Conservation (phyloP, 2,888 invertebrate species). For the Zonitis immaculata region DNA sequence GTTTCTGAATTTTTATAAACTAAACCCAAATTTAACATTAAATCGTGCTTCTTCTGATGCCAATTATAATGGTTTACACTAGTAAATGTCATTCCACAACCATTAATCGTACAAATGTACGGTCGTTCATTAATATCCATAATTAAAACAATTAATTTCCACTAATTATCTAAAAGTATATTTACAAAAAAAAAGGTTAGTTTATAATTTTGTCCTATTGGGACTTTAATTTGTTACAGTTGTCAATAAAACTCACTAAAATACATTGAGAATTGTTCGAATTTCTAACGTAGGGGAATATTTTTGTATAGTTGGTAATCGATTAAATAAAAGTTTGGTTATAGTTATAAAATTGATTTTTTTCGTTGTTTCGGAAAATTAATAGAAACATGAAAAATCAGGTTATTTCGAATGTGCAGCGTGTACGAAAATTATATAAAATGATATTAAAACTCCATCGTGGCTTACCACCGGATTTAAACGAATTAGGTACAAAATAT, state of each 20-base stretch:
- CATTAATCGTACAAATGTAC: constrained; percentile 64
- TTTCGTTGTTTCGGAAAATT: no score
- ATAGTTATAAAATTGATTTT: no score
- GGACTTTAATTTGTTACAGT: no score
- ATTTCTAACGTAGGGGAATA: background rate
- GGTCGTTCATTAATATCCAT: constrained; percentile 52
- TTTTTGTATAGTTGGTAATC: background rate
- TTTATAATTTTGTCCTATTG: no score
- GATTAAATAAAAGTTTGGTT: background rate
- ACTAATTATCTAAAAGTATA: background rate
- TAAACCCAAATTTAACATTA: constrained; percentile 70
- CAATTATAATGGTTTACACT: constrained; percentile 77
- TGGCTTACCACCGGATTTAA: constrained; percentile 55
- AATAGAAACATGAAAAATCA: no score
- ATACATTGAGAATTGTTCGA: background rate
- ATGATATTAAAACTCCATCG: constrained; percentile 57
- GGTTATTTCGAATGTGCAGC: constrained; percentile 46
- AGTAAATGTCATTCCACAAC: constrained; percentile 73
- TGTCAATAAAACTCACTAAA: background rate
- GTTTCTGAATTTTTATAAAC: constrained; percentile 56
- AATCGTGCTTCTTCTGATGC: constrained; percentile 78
- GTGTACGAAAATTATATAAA: constrained; percentile 57
- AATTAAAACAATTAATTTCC: no score
- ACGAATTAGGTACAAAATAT: constrained; percentile 57
- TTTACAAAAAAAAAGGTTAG: no score